Evolutionary conservation across 2,888 invertebrate species (phyloP).

Genomic region (Ypsolopha sequella): DNA sequence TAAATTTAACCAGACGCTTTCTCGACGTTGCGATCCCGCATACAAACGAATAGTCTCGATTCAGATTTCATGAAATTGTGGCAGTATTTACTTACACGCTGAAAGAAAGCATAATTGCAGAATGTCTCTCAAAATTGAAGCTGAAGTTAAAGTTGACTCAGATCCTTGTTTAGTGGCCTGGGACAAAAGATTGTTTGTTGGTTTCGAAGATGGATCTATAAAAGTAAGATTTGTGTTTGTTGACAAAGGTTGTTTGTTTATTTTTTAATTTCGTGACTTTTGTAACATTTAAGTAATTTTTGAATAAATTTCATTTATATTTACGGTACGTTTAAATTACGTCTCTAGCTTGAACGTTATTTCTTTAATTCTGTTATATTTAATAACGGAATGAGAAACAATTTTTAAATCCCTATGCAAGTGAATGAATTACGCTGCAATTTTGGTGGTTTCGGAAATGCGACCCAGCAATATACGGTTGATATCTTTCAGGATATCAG

Average conservation of each 20-base stretch:
- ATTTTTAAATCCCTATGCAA: no score
- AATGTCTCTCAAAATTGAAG: conserved; percentile 44
- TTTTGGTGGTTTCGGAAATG: no score
- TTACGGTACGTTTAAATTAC: no score
- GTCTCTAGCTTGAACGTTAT: no score
- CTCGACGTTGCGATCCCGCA: conserved; percentile 3
- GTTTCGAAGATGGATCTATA: conserved; percentile 47
- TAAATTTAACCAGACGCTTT: conserved; percentile 27
- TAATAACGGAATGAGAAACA: no score
- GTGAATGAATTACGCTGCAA: no score
- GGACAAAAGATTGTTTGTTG: conserved; percentile 44
- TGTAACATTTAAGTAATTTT: no score
- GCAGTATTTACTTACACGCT: background rate
- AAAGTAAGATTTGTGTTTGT: conserved; percentile 27
- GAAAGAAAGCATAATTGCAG: conserved; percentile 8
- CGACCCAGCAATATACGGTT: no score
- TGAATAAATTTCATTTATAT: no score
- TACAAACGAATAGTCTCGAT: conserved; percentile 3
- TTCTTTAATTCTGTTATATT: no score
- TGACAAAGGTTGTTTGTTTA: background rate
- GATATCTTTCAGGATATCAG: no score
- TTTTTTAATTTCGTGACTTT: background rate
- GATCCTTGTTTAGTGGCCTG: conserved; percentile 51
- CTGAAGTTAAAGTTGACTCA: conserved; percentile 38
- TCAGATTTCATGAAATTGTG: background rate